Percentiles rank a stretch among this genome's conserved stretches.
Evolutionary conservation across 2,113 vertebrate species (phyloP).

Genomic region (Zapornia atra): DNA sequence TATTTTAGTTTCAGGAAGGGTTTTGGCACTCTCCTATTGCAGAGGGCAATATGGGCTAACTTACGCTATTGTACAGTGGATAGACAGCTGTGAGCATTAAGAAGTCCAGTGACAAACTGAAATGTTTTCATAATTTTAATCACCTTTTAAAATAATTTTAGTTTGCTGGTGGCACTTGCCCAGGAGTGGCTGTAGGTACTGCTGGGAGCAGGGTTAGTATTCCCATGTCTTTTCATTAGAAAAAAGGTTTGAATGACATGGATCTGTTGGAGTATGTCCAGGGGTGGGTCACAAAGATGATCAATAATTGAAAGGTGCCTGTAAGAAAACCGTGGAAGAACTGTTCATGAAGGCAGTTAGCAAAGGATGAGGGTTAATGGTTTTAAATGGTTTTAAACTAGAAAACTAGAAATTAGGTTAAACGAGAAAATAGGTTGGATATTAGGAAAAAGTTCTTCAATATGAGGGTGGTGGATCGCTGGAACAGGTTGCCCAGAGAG

Average conservation of each 20-base stretch:
- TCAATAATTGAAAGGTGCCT: too few relatives aligned
- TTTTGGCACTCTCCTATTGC: neutral
- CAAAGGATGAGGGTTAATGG: too few relatives aligned
- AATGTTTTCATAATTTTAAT: neutral
- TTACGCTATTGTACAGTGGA: neutral
- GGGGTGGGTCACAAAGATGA: too few relatives aligned
- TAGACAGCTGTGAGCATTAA: neutral
- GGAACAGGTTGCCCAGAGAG: too few relatives aligned
- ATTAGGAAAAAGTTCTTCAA: too few relatives aligned
- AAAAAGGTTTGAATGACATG: neutral
- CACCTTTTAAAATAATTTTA: neutral
- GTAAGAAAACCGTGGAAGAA: too few relatives aligned
- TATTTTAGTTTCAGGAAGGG: neutral
- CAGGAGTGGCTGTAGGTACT: neutral
- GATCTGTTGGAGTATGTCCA: too few relatives aligned
- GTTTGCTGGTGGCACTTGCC: neutral
- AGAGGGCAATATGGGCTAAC: neutral
- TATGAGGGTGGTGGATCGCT: too few relatives aligned
- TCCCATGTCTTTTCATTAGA: neutral
- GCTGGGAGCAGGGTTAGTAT: neutral
- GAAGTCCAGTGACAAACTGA: neutral
- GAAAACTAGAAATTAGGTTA: too few relatives aligned
- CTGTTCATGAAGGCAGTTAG: too few relatives aligned
- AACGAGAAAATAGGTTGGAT: too few relatives aligned
- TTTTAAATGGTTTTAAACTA: too few relatives aligned